phyloP scores from a whole-genome alignment of 2,797 vertebrate genomes.

The Crax fasciolata region DNA sequence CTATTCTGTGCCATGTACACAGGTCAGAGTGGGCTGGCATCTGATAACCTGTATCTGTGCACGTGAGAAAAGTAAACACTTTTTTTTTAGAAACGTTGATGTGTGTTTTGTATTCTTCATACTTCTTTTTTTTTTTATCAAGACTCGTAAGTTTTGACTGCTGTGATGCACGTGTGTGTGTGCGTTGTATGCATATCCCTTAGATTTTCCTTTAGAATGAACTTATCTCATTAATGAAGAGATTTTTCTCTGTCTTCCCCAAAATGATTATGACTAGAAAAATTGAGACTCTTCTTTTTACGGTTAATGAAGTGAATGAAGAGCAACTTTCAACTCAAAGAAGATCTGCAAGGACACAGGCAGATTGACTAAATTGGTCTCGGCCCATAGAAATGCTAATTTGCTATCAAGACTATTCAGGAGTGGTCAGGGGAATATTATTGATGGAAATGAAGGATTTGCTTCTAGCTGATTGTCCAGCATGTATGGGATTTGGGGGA shows the following conservation, averaged over 20 bases:
- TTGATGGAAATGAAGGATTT: slow-evolving; percentile 70
- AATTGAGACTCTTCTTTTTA: background rate
- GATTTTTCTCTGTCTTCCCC: background rate
- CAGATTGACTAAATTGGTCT: slow-evolving; percentile 32
- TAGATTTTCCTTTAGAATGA: background rate
- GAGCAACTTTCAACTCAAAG: background rate
- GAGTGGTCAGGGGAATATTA: slow-evolving; percentile 70
- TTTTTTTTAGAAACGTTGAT: background rate
- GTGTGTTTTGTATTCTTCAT: background rate
- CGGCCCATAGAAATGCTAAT: slow-evolving; percentile 60
- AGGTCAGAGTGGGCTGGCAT: background rate
- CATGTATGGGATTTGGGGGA: slow-evolving; percentile 57
- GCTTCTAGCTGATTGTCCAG: slow-evolving; percentile 42
- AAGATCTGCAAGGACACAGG: background rate
- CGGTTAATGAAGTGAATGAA: slow-evolving; percentile 6
- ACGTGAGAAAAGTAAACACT: background rate
- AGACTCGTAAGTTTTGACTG: background rate
- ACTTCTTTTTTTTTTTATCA: background rate
- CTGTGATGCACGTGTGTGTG: rapidly evolving
- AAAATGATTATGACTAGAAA: background rate
- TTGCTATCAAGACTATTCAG: slow-evolving; percentile 62
- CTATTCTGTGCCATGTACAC: background rate
- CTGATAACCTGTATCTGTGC: background rate
- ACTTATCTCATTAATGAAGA: background rate
- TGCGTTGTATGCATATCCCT: background rate